Evolutionary conservation across 2,113 vertebrate species (phyloP).

Genomic region (Callorhinus ursinus): DNA sequence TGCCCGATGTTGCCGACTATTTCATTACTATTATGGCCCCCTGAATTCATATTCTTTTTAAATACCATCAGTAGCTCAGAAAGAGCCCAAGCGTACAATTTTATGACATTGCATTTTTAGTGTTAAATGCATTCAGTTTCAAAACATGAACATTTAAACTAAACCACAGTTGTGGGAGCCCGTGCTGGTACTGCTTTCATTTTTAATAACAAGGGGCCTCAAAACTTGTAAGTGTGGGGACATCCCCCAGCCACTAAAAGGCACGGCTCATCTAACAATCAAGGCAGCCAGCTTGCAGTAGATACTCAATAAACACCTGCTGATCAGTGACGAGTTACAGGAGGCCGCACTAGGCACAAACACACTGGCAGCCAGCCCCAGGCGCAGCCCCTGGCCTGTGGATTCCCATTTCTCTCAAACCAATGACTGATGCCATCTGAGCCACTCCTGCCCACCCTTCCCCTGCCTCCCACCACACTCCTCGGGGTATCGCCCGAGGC

Average conservation of each 20-base stretch:
- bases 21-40: background rate
- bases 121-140: background rate
- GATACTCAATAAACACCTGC: background rate
- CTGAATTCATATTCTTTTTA: background rate
- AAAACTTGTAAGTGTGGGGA: background rate
- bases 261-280: fast-evolving
- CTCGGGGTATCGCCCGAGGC: background rate
- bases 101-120: background rate
- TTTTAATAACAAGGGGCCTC: background rate
- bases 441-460: background rate
- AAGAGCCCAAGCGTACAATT: background rate
- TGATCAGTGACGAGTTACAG: background rate
- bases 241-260: background rate
- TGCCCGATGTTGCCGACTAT: background rate
- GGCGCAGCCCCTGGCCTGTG: fast-evolving
- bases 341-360: background rate
- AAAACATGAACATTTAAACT: background rate
- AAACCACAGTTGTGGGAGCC: background rate
- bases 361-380: fast-evolving
- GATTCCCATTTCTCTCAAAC: fast-evolving
- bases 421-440: fast-evolving
- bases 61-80: background rate
- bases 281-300: background rate
- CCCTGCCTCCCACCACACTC: background rate
- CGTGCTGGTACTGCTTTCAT: background rate